Evolutionary conservation across 1,140 invertebrate genomes (phyloP), one percentile per base, ranked within the genome.

Genomic region (Nylanderia fulva): DNA sequence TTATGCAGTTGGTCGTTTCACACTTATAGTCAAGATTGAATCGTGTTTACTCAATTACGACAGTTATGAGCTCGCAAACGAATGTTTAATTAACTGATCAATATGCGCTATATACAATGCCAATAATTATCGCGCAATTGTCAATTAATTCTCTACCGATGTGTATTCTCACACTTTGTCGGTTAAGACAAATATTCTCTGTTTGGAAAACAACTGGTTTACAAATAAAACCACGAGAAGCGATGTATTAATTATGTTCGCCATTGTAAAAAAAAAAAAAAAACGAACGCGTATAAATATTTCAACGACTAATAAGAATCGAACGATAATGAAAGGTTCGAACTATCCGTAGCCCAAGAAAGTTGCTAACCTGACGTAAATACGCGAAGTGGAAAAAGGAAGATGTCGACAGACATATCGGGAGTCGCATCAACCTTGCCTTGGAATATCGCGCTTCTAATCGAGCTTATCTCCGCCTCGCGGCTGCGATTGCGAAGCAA

Each of bases 391-490:
- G 54, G 2, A 60, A 80, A 82, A 82, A 72, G n/a, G 39, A 82
- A 58, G 7, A 58, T 18, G 11, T 29, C 66, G 66, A 45, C 18
- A 15, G 27, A 60, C 36, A n/a, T 52, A 69, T 69, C 39, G 39
- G 21, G 42, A 48, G 8, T 52, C 77, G 66, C 66, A 72, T 82
- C 77, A 80, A 56, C 64, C 52, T 80, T 36, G 45, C 48, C 60
- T 15, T 36, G n/a, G 77, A 82, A 80, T 58, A 72, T 72, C 77
- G 77, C 77, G 33, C 77, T 71, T 82, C 66, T 72, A 82, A 82
- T 72, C 77, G 77, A 58, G 64, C 77, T 71, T 80, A 80, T 80
- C 77, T 82, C 66, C 36, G 66, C 33, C 48, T 27, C 52, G 15
- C 45, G 48, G 6, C 33, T 9, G 9, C 64, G 29, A 39, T 21